Evolutionary conservation across 2,888 invertebrate species (phyloP).

Genomic region (Palloptera scutellata): DNA sequence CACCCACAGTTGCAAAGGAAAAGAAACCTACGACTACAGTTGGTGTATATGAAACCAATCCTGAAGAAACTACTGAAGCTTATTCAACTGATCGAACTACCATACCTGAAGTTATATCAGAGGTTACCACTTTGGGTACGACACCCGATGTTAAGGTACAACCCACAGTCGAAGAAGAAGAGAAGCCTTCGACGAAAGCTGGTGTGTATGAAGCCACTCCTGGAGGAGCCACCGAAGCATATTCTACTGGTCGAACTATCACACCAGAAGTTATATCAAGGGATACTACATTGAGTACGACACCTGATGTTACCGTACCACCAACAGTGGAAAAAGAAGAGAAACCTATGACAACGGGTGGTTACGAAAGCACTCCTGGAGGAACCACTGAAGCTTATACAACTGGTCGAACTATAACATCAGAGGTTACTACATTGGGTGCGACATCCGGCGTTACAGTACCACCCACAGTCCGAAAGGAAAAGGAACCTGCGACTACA

Average conservation of each 20-base stretch:
- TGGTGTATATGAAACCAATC: not conserved
- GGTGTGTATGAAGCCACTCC: not conserved
- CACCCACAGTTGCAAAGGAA: not conserved
- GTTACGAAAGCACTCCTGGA: not conserved
- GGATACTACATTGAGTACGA: not conserved
- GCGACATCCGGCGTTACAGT: not conserved
- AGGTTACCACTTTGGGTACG: not conserved
- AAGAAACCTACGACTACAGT: not conserved
- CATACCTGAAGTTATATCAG: not conserved
- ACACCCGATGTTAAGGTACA: not conserved
- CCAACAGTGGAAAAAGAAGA: not conserved
- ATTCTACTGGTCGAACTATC: not conserved
- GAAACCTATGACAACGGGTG: not conserved
- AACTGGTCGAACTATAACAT: no score
- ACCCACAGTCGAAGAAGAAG: not conserved
- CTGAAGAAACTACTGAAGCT: constrained; percentile 4
- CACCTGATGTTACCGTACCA: not conserved
- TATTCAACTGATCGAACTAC: constrained; percentile 10
- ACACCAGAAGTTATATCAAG: not conserved
- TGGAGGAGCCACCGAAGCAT: not conserved
- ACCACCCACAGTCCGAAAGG: not conserved
- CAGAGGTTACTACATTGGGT: no score
- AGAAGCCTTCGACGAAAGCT: not conserved
- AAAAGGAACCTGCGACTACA: not conserved
- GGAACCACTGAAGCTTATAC: no score